Evolutionary conservation across 2,888 invertebrate genomes (phyloP).

Genomic region (Augochlorella aurata): DNA sequence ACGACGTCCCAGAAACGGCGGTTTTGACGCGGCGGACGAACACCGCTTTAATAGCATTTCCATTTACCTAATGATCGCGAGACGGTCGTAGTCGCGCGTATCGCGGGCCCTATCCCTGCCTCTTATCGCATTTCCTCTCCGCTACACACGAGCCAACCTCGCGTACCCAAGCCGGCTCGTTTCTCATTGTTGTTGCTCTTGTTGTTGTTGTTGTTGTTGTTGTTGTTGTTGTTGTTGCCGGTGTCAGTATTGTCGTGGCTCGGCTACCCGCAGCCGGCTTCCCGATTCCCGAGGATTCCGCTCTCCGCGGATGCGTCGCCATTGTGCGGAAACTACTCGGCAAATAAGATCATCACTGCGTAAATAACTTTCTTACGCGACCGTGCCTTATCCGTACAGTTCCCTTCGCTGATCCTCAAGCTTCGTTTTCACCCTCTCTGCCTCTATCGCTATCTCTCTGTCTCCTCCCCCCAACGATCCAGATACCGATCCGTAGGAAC

Average conservation of each 20-base stretch:
- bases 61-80: slow-evolving; percentile 79
- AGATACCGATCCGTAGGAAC: slow-evolving; percentile 24
- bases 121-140: slow-evolving; percentile 81
- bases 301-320: slow-evolving; percentile 48
- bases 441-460: neutral
- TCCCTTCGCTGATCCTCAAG: slow-evolving; percentile 3
- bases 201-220: slow-evolving; percentile 13
- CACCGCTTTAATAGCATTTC: slow-evolving; percentile 71
- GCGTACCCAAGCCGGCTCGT: slow-evolving; percentile 48
- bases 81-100: slow-evolving; percentile 66
- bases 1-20: slow-evolving; percentile 52
- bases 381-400: slow-evolving; percentile 45
- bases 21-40: slow-evolving; percentile 65
- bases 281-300: slow-evolving; percentile 49
- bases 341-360: slow-evolving; percentile 80
- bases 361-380: slow-evolving; percentile 77
- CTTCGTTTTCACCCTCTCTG: neutral
- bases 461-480: slow-evolving; percentile 17
- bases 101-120: slow-evolving; percentile 64
- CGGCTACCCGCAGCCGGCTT: slow-evolving; percentile 40
- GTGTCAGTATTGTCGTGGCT: slow-evolving; percentile 41
- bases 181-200: slow-evolving; percentile 64
- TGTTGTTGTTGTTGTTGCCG: slow-evolving; percentile 27
- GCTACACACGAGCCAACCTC: slow-evolving; percentile 74
- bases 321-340: slow-evolving; percentile 75